Evolutionary conservation across 2,888 invertebrate genomes (phyloP).

Genomic region (Scaptomyza caliginosa): DNA sequence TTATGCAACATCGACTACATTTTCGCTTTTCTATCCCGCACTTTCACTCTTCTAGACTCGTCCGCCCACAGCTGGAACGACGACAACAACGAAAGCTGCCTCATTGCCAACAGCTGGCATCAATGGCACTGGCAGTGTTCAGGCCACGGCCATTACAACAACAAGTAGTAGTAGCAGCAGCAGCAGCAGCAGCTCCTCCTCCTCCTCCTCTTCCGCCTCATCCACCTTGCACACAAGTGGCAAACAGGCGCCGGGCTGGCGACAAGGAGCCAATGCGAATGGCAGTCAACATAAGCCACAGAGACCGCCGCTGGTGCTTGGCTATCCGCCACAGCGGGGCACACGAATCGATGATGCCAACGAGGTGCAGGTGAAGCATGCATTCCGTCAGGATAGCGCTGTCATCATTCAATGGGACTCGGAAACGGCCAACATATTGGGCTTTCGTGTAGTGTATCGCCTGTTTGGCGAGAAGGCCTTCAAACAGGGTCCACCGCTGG

Average conservation of each 20-base stretch:
- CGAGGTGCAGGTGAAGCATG: slow-evolving; percentile 93
- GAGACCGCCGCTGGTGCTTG: slow-evolving; percentile 89
- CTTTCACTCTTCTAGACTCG: slow-evolving; percentile 41
- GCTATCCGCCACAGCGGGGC: slow-evolving; percentile 88
- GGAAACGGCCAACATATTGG: slow-evolving; percentile 93
- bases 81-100: slow-evolving; percentile 35
- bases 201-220: slow-evolving; percentile 10
- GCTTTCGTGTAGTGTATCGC: slow-evolving; percentile 94
- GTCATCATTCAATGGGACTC: slow-evolving; percentile 97
- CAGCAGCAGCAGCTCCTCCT: not conserved
- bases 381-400: slow-evolving; percentile 91
- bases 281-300: slow-evolving; percentile 84
- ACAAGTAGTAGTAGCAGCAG: slow-evolving; percentile 38
- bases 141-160: slow-evolving; percentile 64
- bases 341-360: slow-evolving; percentile 88
- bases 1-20: slow-evolving; percentile 4
- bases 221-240: slow-evolving; percentile 48
- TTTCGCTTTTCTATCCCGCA: not conserved
- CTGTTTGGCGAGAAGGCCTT: slow-evolving; percentile 95
- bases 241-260: slow-evolving; percentile 81
- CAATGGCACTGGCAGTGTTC: slow-evolving; percentile 65
- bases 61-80: slow-evolving; percentile 41
- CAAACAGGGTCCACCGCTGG: slow-evolving; percentile 94
- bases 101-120: slow-evolving; percentile 49
- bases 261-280: slow-evolving; percentile 68